Base-by-base conservation (phyloP, 2,113 vertebrate species). In the Tupaia chinensis region DNA sequence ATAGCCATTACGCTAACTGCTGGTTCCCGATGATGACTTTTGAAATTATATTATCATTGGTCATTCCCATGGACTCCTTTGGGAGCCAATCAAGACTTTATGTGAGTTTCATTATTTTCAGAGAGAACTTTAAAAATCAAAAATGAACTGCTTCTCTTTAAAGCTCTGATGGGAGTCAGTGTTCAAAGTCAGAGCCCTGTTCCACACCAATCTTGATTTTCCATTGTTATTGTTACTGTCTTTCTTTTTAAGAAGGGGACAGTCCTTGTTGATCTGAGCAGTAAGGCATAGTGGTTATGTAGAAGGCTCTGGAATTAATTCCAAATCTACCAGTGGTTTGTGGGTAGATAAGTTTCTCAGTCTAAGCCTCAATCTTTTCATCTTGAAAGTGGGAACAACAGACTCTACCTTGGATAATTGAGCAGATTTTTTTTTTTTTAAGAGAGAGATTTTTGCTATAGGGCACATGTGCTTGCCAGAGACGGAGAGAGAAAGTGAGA, bases 91-190 rank as follows among this genome's bases (percentile, higher is more conserved):
- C 1, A 96, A 11, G n/a, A 22, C 76, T 81, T 69, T 91, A 19
- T 84, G 1, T 84, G 7, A 0, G 53, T 95, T 95, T 95, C 54
- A 82, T 91, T 12, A 4, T 93, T 96, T n/a, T 22, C 53, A 72
- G 78, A 86, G 84, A 69, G 9, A 23, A 87, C 85, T 93, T 97
- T 86, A 72, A 96, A 96, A 3, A 79, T 77, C 70, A 92, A 81
- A 78, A 65, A 27, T 54, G 7, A 94, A 65, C 58, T 89, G 29
- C 56, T 82, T 66, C 15, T 90, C 79, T 91, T 94, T 87, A 73
- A 65, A 93, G 19, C 17, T 84, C 34, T 84, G 66, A 69, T 27
- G 91, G 56, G 61, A n/a, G 19, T 72, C 68, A 77, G 1, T 80
- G 12, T 82, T 34, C 60, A 34, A 16, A 87, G 5, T 85, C 15